Evolutionary conservation across 2,113 vertebrate genomes (phyloP).

Genomic region (Pimephales promelas): DNA sequence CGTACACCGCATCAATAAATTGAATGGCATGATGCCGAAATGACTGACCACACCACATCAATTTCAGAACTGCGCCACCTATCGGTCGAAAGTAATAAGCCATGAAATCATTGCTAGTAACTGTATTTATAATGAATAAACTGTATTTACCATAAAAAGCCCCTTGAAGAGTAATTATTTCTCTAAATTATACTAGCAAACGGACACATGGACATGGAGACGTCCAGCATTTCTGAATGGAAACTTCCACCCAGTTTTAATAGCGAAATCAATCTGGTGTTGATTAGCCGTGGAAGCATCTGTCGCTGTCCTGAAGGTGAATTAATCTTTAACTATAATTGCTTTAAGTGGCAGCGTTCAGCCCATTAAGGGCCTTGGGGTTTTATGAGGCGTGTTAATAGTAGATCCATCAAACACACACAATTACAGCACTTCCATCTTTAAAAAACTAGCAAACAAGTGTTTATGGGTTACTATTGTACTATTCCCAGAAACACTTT

Average conservation of each 20-base stretch:
- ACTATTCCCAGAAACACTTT: not conserved
- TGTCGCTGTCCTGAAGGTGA: not conserved
- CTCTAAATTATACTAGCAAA: not conserved
- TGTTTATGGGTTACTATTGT: not conserved
- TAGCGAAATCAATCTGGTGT: not conserved
- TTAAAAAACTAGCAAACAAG: not conserved
- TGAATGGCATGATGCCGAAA: too few relatives aligned
- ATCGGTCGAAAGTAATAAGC: too few relatives aligned
- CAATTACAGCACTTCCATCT: not conserved
- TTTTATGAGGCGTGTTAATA: constrained; percentile 8
- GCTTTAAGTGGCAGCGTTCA: not conserved
- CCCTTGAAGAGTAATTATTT: not conserved
- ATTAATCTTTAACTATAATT: constrained; percentile 35
- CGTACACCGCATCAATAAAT: too few relatives aligned
- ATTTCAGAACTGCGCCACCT: too few relatives aligned
- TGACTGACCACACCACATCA: too few relatives aligned
- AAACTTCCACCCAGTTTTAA: not conserved
- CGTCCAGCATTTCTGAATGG: not conserved
- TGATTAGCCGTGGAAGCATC: not conserved
- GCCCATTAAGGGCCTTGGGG: not conserved
- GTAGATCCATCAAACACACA: not conserved
- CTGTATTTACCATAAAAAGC: not conserved
- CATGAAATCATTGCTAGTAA: too few relatives aligned
- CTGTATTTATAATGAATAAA: not conserved
- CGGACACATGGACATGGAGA: not conserved